phyloP scores from a whole-genome alignment of 1,140 invertebrate genomes.

The Cecropterus lyciades region DNA sequence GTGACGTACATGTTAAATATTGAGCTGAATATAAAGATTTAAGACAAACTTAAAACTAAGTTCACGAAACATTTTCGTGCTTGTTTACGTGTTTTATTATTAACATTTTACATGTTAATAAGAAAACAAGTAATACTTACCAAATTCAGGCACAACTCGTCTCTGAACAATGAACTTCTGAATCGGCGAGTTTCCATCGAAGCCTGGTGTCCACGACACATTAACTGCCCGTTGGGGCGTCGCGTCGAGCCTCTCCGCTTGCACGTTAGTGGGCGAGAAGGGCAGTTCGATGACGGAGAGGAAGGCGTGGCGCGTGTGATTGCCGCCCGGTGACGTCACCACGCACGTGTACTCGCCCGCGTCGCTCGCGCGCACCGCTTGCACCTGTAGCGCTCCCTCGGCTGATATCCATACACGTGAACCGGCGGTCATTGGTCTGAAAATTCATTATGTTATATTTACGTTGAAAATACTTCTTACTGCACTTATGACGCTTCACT shows the following conservation, averaged over 20 bases:
- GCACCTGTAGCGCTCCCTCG: constrained; percentile 92
- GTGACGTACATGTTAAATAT: too few species aligned
- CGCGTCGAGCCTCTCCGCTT: constrained; percentile 88
- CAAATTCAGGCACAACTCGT: constrained; percentile 93
- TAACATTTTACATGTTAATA: too few species aligned
- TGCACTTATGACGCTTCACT: neutral
- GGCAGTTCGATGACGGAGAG: constrained; percentile 97
- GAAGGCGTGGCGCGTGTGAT: constrained; percentile 93
- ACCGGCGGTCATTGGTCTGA: constrained; percentile 87
- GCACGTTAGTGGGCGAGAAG: constrained; percentile 94
- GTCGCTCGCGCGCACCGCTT: constrained; percentile 92
- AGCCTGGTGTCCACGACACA: constrained; percentile 96
- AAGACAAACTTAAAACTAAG: too few species aligned
- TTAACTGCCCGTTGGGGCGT: constrained; percentile 90
- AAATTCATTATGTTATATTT: constrained; percentile 15
- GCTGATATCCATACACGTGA: constrained; percentile 89
- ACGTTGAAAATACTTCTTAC: neutral
- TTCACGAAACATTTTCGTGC: too few species aligned
- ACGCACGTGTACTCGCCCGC: constrained; percentile 93
- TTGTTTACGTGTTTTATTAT: too few species aligned
- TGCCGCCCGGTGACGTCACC: constrained; percentile 94
- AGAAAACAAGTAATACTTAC: constrained; percentile 83
- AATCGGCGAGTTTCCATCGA: constrained; percentile 98
- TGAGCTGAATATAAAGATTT: too few species aligned
- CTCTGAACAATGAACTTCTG: constrained; percentile 97